Conservation (phyloP, 2,113 vertebrate species). For the Pteropus alecto region DNA sequence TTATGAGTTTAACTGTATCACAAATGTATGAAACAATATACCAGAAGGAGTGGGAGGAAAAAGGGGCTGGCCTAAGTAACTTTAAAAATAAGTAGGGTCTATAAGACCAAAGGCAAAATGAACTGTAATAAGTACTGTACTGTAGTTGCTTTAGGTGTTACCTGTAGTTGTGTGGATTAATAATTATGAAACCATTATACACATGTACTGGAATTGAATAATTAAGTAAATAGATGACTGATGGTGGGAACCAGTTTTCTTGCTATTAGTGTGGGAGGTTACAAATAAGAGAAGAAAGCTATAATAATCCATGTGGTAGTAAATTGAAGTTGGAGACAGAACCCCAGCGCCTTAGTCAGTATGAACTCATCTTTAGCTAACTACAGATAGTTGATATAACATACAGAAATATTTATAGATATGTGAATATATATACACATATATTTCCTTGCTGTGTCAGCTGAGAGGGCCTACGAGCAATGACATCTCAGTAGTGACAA, state of each 20-base stretch:
- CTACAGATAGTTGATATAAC: background rate
- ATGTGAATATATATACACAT: background rate
- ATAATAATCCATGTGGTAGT: background rate
- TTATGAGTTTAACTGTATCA: background rate
- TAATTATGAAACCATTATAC: background rate
- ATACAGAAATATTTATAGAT: background rate
- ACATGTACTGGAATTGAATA: background rate
- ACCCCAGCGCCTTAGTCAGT: background rate
- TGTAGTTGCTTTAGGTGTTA: background rate
- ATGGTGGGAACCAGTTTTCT: background rate
- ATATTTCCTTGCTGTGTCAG: background rate
- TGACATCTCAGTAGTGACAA: background rate
- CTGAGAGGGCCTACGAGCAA: background rate
- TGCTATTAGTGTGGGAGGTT: background rate
- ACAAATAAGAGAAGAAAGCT: background rate
- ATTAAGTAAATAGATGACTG: background rate
- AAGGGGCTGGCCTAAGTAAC: background rate
- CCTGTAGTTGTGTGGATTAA: background rate
- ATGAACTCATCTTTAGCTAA: background rate
- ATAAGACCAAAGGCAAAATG: background rate
- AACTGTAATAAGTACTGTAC: background rate
- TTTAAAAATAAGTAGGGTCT: background rate
- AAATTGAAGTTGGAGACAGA: background rate
- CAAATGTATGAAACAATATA: background rate
- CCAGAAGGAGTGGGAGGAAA: background rate